Conservation (phyloP, 1,140 invertebrate genomes). For the Drosophila kanapiae region DNA sequence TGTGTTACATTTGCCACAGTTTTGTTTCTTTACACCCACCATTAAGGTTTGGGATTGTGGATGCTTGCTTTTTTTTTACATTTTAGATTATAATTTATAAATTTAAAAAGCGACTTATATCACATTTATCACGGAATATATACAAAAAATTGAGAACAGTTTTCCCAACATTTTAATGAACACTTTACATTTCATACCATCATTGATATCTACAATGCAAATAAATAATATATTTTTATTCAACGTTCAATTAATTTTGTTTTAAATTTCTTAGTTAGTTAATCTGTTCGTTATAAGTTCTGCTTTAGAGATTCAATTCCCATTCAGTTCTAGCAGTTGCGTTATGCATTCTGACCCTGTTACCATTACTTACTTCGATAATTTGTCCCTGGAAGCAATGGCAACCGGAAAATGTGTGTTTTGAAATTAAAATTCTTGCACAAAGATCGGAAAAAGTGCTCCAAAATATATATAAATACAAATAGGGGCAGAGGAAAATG, state of each 20-base stretch:
- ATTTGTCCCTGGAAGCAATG: not conserved
- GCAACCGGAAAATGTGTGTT: slow-evolving; percentile 13
- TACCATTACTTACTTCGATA: slow-evolving; percentile 4
- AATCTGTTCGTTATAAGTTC: too few relatives aligned
- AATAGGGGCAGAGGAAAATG: slow-evolving; percentile 45
- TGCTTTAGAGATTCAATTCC: too few relatives aligned
- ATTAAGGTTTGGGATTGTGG: not conserved
- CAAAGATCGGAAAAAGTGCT: slow-evolving; percentile 17
- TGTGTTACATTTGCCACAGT: not conserved
- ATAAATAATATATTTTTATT: too few relatives aligned
- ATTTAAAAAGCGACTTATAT: not conserved
- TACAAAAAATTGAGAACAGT: too few relatives aligned
- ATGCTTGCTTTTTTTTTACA: not conserved
- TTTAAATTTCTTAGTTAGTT: not conserved
- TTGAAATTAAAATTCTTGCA: slow-evolving; percentile 19
- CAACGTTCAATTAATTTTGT: not conserved
- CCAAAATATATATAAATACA: slow-evolving; percentile 14
- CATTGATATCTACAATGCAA: too few relatives aligned
- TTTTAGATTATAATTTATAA: too few relatives aligned
- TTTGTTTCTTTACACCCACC: not conserved
- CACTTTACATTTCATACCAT: too few relatives aligned
- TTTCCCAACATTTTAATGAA: not conserved
- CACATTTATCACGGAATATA: too few relatives aligned
- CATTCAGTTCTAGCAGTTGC: too few relatives aligned
- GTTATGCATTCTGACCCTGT: not conserved